Evolutionary conservation across 2,797 vertebrate species (phyloP).

Genomic region (Sebastes diploproa): DNA sequence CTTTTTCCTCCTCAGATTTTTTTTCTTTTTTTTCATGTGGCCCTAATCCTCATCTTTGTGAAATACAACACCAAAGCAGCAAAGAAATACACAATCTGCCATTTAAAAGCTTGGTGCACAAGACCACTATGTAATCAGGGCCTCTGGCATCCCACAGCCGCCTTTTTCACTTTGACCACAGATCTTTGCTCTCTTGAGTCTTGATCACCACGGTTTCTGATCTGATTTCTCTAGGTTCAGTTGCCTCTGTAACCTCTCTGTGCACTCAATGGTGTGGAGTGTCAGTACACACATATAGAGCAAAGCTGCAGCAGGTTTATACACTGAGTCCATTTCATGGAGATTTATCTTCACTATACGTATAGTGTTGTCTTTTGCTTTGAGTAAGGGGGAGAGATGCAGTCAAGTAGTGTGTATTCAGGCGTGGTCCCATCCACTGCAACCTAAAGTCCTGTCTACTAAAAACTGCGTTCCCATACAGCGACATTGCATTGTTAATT

Average conservation of each 20-base stretch:
- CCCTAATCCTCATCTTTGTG: constrained; percentile 33
- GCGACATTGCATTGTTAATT: too few relatives aligned
- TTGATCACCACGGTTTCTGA: constrained; percentile 48
- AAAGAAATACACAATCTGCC: constrained; percentile 26
- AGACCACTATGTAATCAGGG: constrained; percentile 62
- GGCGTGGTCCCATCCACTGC: too few relatives aligned
- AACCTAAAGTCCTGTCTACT: too few relatives aligned
- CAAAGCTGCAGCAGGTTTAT: constrained; percentile 16
- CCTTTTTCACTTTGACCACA: constrained; percentile 58
- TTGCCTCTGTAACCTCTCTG: constrained; percentile 41
- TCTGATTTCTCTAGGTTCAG: constrained; percentile 26
- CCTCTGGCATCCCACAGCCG: constrained; percentile 37
- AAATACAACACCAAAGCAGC: constrained; percentile 52
- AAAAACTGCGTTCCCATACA: too few relatives aligned
- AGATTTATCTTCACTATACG: neutral
- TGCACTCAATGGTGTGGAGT: constrained; percentile 20
- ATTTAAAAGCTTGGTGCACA: constrained; percentile 45
- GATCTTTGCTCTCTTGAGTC: constrained; percentile 51
- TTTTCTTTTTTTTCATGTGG: constrained; percentile 2
- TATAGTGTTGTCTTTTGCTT: neutral
- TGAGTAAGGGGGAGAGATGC: neutral
- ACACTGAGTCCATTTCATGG: neutral
- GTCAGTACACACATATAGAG: constrained; percentile 28
- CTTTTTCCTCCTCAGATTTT: neutral
- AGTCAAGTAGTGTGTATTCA: neutral